Evolutionary conservation across 1,140 invertebrate genomes (phyloP).

Genomic region (Apis dorsata): DNA sequence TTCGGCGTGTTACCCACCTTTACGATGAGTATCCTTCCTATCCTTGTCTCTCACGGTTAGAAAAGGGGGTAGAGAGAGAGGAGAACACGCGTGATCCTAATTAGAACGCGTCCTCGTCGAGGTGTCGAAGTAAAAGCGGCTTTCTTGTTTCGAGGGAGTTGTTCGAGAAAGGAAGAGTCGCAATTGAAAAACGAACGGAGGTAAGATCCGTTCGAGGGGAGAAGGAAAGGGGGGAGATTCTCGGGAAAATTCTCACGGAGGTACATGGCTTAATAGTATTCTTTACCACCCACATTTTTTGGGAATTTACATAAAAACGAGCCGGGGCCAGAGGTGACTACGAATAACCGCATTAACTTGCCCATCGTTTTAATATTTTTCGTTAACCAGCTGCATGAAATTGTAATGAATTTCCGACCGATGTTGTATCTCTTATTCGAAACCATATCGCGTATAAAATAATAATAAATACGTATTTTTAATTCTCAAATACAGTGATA

Average conservation of each 20-base stretch:
- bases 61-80: conserved; percentile 64
- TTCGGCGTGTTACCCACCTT: conserved; percentile 74
- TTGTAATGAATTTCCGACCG: too few relatives aligned
- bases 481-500: too few relatives aligned
- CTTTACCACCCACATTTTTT: conserved; percentile 65
- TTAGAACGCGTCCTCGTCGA: conserved; percentile 76
- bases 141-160: conserved; percentile 53
- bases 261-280: conserved; percentile 47
- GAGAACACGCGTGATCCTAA: conserved; percentile 80
- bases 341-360: conserved; percentile 71
- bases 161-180: not conserved
- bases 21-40: conserved; percentile 67
- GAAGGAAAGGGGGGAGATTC: too few relatives aligned
- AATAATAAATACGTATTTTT: too few relatives aligned
- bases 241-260: conserved; percentile 39
- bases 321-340: conserved; percentile 63
- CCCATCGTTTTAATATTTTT: conserved; percentile 63
- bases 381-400: not conserved
- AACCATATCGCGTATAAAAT: too few relatives aligned
- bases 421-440: too few relatives aligned
- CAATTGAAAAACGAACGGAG: not conserved
- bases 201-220: too few relatives aligned
- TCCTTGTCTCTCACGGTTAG: conserved; percentile 24
- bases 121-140: conserved; percentile 72
- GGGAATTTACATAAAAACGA: conserved; percentile 72